These are phyloP conservation scores for Pyrocoelia pectoralis DNA, from an alignment of 2,888 invertebrate genomes.

Conservation along the genomic window DNA sequence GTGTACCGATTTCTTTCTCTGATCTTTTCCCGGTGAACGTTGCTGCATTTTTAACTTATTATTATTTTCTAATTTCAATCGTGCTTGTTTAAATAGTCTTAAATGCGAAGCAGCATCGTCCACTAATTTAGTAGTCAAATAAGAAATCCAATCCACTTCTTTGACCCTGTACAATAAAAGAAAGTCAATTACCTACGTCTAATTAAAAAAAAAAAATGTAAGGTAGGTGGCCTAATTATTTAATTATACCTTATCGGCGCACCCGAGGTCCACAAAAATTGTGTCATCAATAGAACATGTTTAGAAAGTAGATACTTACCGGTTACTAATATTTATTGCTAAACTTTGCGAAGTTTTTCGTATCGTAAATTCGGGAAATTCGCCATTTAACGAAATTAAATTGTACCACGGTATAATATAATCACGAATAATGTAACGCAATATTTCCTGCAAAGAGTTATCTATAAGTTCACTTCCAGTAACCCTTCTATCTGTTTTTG, in stretches of 20 bases:
- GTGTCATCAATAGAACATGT: too few species aligned
- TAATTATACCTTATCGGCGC: too few species aligned
- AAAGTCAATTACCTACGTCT: too few species aligned
- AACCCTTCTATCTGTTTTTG: constrained; percentile 68
- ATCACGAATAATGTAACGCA: constrained; percentile 81
- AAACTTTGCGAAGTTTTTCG: constrained; percentile 75
- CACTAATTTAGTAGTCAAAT: constrained; percentile 84
- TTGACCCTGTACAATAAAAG: constrained; percentile 66
- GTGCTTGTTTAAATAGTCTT: constrained; percentile 83
- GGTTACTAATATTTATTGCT: constrained; percentile 74
- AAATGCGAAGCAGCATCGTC: constrained; percentile 92
- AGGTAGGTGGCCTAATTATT: too few species aligned
- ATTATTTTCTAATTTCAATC: constrained; percentile 58
- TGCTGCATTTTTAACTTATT: constrained; percentile 49
- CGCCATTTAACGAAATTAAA: constrained; percentile 73
- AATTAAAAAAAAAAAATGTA: too few species aligned
- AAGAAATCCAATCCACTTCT: constrained; percentile 90
- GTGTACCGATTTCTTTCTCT: constrained; percentile 58
- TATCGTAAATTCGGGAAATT: constrained; percentile 73
- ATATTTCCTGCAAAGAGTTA: constrained; percentile 84
- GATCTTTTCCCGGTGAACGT: constrained; percentile 54
- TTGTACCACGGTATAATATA: constrained; percentile 82
- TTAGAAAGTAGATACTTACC: too few species aligned
- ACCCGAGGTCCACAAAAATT: too few species aligned
- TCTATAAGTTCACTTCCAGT: constrained; percentile 88